Base-by-base conservation (phyloP, 2,888 invertebrate species). In the Ischnura elegans region DNA sequence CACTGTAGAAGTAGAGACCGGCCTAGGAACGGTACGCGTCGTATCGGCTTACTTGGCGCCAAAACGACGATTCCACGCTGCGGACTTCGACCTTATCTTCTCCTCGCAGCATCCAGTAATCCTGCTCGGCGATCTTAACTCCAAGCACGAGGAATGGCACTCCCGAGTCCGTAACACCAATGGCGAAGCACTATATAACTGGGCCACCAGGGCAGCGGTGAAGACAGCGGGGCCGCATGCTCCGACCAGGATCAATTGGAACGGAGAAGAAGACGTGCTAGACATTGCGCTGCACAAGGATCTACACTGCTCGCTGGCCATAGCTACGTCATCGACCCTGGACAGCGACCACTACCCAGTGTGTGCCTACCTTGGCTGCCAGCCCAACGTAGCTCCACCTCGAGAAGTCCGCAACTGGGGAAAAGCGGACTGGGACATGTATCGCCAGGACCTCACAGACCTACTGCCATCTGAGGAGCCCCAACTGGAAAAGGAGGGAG, bases 371-470 rank as follows among this genome's bases (percentile, higher is more conserved):
- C 10, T 93, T 36, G 93, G 93, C n/a, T 29, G 51, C 45, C 43
- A 13, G 2, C 86, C 86, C 21, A n/a, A n/a, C 29, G 13, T 47
- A 0, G 42, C 8, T 25, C 76, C 93, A 19, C 51, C 76, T 25
- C n/a, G 51, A 19, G 43, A 47, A 5, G 6, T 25, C 16, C 87
- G 36, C n/a, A n/a, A 93, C 55, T 93, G 36, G n/a, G 36, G 25
- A 5, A 10, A 45, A 21, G 93, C 87, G 10, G 93, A 93, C 93
- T 93, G 93, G 93, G 93, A 84, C 3, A 13, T 6, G n/a, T 93
- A 45, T 46, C 29, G 61, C 10, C 43, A 84, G 16, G 55, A 45
- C 19, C 47, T 42, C 85, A 29, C 76, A 19, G 43, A 42, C 46
- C 47, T 36, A 8, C 42, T 51, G 8, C 0, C 87, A 42, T 21